Percentiles rank a stretch among this genome's conserved stretches.
Evolutionary conservation across 2,888 invertebrate species (phyloP).

Genomic region (Lepidocyrtinus sp.): DNA sequence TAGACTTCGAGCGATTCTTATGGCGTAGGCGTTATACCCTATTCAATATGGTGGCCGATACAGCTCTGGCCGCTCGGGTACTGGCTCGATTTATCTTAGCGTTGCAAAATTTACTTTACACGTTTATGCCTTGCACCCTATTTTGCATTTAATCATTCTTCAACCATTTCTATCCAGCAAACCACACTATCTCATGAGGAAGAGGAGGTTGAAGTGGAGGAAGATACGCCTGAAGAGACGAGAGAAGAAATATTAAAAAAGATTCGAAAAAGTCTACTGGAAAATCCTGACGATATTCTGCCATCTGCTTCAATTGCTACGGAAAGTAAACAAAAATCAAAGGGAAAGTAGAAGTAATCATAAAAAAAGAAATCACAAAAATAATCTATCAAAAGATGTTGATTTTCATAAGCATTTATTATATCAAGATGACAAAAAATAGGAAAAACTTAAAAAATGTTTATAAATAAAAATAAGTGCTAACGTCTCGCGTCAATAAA

Average conservation of each 20-base stretch:
- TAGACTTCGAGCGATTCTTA: conserved; percentile 65
- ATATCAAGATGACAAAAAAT: too few relatives aligned
- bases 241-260: background rate
- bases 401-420: too few relatives aligned
- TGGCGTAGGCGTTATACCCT: conserved; percentile 61
- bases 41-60: conserved; percentile 42
- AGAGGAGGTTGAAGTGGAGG: background rate
- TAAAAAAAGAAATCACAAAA: too few relatives aligned
- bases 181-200: background rate
- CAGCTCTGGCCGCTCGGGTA: conserved; percentile 42
- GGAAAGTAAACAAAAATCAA: background rate
- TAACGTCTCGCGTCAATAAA: too few relatives aligned
- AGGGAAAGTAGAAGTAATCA: background rate
- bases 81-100: too few relatives aligned
- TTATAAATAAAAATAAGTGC: too few relatives aligned
- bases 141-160: too few relatives aligned
- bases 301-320: background rate
- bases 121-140: too few relatives aligned
- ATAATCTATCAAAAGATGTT: too few relatives aligned
- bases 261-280: background rate
- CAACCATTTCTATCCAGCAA: background rate
- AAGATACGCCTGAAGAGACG: background rate
- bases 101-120: too few relatives aligned
- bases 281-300: background rate
- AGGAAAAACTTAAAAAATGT: too few relatives aligned